Evolutionary conservation across 2,113 vertebrate genomes (phyloP).

Genomic region (Maccullochella peelii): DNA sequence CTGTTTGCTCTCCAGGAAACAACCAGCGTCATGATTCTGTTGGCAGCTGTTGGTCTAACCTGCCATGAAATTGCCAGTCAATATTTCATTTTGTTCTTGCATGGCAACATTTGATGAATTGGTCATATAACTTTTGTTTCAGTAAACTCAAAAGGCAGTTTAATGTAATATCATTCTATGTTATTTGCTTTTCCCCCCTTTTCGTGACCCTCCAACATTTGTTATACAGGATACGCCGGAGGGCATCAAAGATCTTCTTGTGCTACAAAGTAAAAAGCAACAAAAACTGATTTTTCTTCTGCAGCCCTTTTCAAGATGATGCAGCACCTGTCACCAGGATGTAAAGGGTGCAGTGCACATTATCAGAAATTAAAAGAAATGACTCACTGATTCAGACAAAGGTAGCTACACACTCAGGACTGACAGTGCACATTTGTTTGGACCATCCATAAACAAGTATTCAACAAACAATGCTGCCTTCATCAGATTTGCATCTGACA

Average conservation of each 20-base stretch:
- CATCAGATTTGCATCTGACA: conserved; percentile 4
- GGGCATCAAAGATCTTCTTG: neutral
- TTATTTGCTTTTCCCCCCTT: neutral
- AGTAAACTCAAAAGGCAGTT: neutral
- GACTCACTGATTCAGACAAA: neutral
- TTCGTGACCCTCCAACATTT: neutral
- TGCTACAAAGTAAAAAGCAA: neutral
- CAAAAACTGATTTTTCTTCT: conserved; percentile 2
- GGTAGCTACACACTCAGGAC: neutral
- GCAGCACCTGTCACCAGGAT: conserved; percentile 7
- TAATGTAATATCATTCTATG: neutral
- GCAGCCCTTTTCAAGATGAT: neutral
- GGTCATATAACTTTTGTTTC: conserved; percentile 20
- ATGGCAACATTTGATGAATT: conserved; percentile 31
- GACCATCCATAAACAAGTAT: conserved; percentile 16
- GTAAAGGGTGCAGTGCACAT: neutral
- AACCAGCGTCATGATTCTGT: neutral
- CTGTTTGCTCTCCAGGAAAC: conserved; percentile 42
- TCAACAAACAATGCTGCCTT: conserved; percentile 16
- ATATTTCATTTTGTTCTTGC: conserved; percentile 56
- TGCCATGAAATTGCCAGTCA: conserved; percentile 50
- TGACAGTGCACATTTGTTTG: neutral
- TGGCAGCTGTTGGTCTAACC: conserved; percentile 43
- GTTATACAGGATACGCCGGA: neutral
- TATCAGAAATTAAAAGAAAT: conserved; percentile 13